Percentiles rank a stretch among this genome's conserved stretches.
Evolutionary conservation across 2,888 invertebrate genomes (phyloP).

Genomic region (Orthosia cruda): DNA sequence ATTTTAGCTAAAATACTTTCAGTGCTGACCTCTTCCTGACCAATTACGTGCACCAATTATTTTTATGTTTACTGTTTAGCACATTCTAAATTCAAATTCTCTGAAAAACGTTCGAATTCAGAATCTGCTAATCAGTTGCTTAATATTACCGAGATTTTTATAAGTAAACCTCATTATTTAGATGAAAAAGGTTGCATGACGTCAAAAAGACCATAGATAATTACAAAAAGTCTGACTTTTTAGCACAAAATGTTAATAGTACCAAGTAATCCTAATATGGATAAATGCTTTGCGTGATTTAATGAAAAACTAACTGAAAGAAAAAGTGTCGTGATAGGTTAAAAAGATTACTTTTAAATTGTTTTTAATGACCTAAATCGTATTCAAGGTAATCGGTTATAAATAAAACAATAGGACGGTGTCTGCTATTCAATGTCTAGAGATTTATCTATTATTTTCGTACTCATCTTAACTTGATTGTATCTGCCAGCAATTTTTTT

Average conservation of each 20-base stretch:
- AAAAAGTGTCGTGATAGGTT: conserved; percentile 23
- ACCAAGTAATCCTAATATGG: background rate
- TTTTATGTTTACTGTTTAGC: too few relatives aligned
- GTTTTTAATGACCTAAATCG: conserved; percentile 31
- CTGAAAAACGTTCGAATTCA: too few relatives aligned
- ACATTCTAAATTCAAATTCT: too few relatives aligned
- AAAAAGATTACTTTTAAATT: conserved; percentile 3
- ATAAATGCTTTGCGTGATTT: conserved; percentile 21
- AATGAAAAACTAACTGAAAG: background rate
- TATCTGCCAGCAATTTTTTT: too few relatives aligned
- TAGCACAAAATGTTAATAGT: background rate
- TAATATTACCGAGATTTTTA: too few relatives aligned
- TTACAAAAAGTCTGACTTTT: background rate
- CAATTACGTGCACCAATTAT: too few relatives aligned
- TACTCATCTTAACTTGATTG: background rate
- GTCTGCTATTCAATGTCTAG: background rate
- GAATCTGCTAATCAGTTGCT: too few relatives aligned
- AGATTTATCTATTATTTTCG: background rate
- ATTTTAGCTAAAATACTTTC: too few relatives aligned
- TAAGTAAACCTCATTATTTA: background rate
- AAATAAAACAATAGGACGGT: conserved; percentile 22
- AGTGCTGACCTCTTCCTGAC: too few relatives aligned
- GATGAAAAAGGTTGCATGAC: background rate
- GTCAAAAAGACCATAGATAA: background rate
- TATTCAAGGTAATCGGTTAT: conserved; percentile 38